These are phyloP conservation scores for Zaprionus camerounensis DNA, from an alignment of 1,140 invertebrate species.

Conservation along the genomic window DNA sequence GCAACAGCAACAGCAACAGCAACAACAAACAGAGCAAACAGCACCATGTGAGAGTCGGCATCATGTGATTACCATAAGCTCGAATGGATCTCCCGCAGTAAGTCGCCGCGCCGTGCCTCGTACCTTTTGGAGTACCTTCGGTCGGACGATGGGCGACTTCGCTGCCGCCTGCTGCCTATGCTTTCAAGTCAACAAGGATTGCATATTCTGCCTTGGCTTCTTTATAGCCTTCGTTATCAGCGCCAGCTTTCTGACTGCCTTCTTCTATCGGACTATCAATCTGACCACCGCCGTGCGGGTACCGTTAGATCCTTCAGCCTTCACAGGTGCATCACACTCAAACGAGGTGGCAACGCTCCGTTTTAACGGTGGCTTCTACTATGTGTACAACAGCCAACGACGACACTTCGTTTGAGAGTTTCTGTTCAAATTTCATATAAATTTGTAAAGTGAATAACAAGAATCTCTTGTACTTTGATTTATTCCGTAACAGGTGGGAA, in stretches of 20 bases:
- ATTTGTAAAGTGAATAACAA: not conserved
- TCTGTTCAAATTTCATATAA: not conserved
- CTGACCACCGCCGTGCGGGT: conserved; percentile 37
- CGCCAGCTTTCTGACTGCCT: conserved; percentile 77
- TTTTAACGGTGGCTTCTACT: conserved; percentile 63
- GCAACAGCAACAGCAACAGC: conserved; percentile 8
- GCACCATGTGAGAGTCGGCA: conserved; percentile 60
- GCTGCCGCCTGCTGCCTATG: conserved; percentile 68
- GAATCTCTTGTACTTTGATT: not conserved
- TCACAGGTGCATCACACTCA: not conserved
- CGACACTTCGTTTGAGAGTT: conserved; percentile 28
- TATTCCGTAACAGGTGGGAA: not conserved
- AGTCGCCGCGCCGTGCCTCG: not conserved
- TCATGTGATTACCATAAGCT: conserved; percentile 67
- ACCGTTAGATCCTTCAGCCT: not conserved
- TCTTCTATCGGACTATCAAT: conserved; percentile 76
- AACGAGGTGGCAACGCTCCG: conserved; percentile 41
- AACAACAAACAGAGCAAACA: conserved; percentile 5
- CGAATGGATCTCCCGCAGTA: conserved; percentile 37
- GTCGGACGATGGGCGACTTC: conserved; percentile 56
- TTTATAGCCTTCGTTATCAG: conserved; percentile 78
- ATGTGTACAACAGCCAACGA: conserved; percentile 55
- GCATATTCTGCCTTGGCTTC: conserved; percentile 78
- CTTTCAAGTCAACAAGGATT: conserved; percentile 79
- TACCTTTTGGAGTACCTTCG: conserved; percentile 29